Percentiles rank a stretch among this genome's conserved stretches.
Conservation (phyloP, 2,797 vertebrate genomes). For the Hoplostethus atlanticus region DNA sequence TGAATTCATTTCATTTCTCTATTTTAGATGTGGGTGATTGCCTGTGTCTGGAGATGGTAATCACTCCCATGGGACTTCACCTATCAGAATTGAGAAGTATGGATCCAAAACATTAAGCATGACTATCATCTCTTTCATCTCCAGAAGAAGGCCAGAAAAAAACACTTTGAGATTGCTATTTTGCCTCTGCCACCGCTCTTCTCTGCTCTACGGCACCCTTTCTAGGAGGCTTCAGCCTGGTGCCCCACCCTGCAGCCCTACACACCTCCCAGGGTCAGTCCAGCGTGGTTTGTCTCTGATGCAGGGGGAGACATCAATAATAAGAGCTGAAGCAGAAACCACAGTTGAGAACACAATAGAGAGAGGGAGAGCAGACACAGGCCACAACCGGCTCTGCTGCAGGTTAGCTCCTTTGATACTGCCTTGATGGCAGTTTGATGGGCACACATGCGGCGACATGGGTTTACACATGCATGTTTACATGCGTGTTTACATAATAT, state of each 20-base stretch:
- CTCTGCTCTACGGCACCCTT: slow-evolving; percentile 61
- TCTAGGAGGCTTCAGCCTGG: slow-evolving; percentile 40
- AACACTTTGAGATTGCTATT: slow-evolving; percentile 42
- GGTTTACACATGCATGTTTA: slow-evolving; percentile 75
- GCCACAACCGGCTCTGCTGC: slow-evolving; percentile 75
- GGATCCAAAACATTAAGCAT: slow-evolving; percentile 50
- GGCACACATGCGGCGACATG: slow-evolving; percentile 74
- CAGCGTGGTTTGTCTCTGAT: slow-evolving; percentile 66
- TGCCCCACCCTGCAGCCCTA: slow-evolving; percentile 67
- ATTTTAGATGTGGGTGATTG: too few species aligned
- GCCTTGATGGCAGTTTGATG: slow-evolving; percentile 80
- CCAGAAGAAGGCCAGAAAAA: not conserved
- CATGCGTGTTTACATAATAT: slow-evolving; percentile 75
- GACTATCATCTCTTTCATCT: not conserved
- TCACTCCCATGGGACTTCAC: not conserved
- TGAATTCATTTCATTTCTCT: too few species aligned
- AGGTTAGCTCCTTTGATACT: slow-evolving; percentile 81
- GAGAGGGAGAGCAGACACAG: slow-evolving; percentile 58
- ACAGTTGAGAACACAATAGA: slow-evolving; percentile 71
- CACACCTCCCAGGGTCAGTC: slow-evolving; percentile 68
- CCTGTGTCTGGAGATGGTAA: too few species aligned
- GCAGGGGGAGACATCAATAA: slow-evolving; percentile 77
- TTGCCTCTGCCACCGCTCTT: slow-evolving; percentile 72
- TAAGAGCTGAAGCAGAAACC: slow-evolving; percentile 80
- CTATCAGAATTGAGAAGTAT: slow-evolving; percentile 48